phyloP scores from a whole-genome alignment of 2,797 vertebrate species.

The Myotis vivesi region DNA sequence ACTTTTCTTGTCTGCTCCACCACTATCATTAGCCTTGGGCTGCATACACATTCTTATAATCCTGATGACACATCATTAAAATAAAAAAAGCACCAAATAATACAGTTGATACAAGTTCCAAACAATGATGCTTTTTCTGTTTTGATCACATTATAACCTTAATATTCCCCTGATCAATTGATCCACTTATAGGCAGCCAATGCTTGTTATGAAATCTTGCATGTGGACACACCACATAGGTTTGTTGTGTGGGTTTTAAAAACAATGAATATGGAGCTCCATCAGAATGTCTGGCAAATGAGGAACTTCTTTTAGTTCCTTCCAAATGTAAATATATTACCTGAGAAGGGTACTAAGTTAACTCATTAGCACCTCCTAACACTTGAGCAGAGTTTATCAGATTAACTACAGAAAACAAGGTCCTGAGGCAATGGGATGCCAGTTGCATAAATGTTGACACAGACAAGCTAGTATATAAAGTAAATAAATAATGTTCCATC shows the following conservation, averaged over 20 bases:
- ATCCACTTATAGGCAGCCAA: background rate
- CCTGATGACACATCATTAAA: constrained; percentile 48
- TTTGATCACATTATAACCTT: constrained; percentile 7
- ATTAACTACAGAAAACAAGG: background rate
- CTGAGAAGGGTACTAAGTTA: background rate
- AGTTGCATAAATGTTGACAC: background rate
- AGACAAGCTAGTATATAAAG: background rate
- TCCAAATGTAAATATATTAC: constrained; percentile 2
- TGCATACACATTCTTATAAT: constrained; percentile 9
- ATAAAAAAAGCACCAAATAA: constrained; percentile 52
- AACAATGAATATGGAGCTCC: background rate
- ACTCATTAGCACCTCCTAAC: background rate
- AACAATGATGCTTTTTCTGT: background rate
- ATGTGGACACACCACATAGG: background rate
- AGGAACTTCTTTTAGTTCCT: background rate
- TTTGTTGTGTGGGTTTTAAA: background rate
- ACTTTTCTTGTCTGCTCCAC: background rate
- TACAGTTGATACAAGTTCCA: background rate
- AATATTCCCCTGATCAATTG: background rate
- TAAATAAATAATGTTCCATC: background rate
- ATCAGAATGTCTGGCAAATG: no score
- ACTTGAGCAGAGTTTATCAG: background rate
- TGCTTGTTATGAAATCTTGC: background rate
- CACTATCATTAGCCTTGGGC: constrained; percentile 6
- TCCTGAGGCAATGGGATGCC: background rate